Base-by-base conservation (phyloP, 2,113 vertebrate species). In the Amblyornis subalaris region DNA sequence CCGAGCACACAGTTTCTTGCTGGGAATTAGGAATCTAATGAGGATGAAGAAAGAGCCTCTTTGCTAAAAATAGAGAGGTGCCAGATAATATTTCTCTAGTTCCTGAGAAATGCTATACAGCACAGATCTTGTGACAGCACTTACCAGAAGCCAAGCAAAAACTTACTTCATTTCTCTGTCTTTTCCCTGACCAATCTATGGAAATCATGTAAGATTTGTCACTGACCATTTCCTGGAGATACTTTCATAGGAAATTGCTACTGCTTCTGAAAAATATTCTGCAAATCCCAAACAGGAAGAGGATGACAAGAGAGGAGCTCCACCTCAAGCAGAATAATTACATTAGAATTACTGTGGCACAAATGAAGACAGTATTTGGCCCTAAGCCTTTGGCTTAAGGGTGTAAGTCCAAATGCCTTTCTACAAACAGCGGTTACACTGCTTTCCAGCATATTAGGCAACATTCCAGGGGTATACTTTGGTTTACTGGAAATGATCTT, bases 401-500 rank as follows among this genome's bases (percentile, higher is more conserved):
- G 57, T 45, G 2, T 18, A 80, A 75, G 61, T 89, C 62, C 73
- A 77, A 94, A 88, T 58, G 38, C 35, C 81, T 90, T 92, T 78
- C 75, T 95, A 85, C 76, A 93, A 94, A 95, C 44, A 95, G 89
- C 65, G 89, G 73, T 77, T 95, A 90, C 33, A 76, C 29, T 76
- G 50, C 66, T 92, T 94, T 90, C 35, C 64, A 95, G 91, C 25
- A 96, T 95, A 93, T 90, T 22, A 93, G 95, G 93, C 96, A 93
- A 65, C 60, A 88, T 86, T 95, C 94, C 95, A 95, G 47, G 47
- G 45, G 40, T 40, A 81, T 87, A 66, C 62, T 91, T 83, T 44
- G 24, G 45, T 83, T 96, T 96, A 94, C 95, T 96, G 94, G 90
- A 97, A 96, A 88, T 26, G n/a, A 70, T 93, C 20, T 72, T 93